Percentiles rank a stretch among this genome's conserved stretches.
Evolutionary conservation across 2,113 vertebrate genomes (phyloP).

Genomic region (Maccullochella peelii): DNA sequence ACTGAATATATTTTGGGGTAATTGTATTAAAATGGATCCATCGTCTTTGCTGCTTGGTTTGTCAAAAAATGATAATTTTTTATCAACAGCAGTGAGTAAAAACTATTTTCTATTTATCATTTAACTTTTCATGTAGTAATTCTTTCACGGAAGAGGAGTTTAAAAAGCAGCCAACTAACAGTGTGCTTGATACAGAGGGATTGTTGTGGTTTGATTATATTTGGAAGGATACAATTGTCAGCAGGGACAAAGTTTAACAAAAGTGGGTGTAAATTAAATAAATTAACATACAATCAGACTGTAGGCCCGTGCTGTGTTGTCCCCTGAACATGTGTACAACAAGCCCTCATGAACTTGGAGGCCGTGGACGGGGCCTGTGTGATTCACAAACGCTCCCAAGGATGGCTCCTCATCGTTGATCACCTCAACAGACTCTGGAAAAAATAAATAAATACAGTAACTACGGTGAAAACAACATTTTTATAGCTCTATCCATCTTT

Average conservation of each 20-base stretch:
- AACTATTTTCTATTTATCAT: background rate
- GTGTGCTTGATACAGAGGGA: background rate
- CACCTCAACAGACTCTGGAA: slow-evolving; percentile 83
- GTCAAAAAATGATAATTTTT: background rate
- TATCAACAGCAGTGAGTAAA: background rate
- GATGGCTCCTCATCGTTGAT: slow-evolving; percentile 85
- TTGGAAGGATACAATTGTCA: background rate
- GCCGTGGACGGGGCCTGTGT: slow-evolving; percentile 90
- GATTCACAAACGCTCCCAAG: slow-evolving; percentile 90
- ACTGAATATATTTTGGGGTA: background rate
- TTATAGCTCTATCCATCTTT: background rate
- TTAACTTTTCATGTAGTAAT: background rate
- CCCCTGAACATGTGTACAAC: slow-evolving; percentile 94
- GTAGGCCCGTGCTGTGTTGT: slow-evolving; percentile 92
- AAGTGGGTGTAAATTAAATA: background rate
- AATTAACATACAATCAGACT: slow-evolving; percentile 86
- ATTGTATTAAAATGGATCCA: background rate
- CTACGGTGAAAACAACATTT: fast-evolving
- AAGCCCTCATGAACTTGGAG: slow-evolving; percentile 91
- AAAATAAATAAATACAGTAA: background rate
- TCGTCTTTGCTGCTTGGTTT: background rate
- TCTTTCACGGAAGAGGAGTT: background rate
- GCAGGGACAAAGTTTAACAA: background rate
- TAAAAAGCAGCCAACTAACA: background rate
- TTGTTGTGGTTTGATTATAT: background rate